A percentile compares a stretch with the other conserved stretches of the same genome.
These are phyloP conservation scores for Fragariocoptes setiger DNA, from an alignment of 1,140 invertebrate genomes.

Conservation along the genomic window DNA sequence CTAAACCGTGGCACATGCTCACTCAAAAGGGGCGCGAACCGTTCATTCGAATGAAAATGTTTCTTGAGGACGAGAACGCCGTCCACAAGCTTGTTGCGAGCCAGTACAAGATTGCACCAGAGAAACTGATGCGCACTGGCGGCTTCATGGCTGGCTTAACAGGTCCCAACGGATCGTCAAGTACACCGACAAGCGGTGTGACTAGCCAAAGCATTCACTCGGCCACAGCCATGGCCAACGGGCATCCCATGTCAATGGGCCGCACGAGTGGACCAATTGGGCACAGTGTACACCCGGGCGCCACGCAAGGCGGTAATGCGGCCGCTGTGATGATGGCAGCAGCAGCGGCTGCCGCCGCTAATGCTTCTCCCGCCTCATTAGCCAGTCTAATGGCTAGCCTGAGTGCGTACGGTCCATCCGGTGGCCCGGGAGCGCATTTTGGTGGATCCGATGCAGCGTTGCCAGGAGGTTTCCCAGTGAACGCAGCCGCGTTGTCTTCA, in stretches of 20 bases:
- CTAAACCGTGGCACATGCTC: constrained; percentile 88
- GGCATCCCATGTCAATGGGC: not conserved
- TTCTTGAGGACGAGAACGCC: constrained; percentile 79
- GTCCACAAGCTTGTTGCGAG: constrained; percentile 80
- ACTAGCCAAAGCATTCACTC: not conserved
- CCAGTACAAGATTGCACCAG: constrained; percentile 86
- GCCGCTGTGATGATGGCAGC: not conserved
- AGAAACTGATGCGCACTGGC: constrained; percentile 72
- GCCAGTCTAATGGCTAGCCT: no score
- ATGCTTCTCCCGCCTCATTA: no score
- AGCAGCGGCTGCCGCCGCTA: no score
- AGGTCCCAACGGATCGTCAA: constrained; percentile 3
- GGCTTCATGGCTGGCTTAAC: constrained; percentile 32
- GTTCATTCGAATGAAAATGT: constrained; percentile 94
- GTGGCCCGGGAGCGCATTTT: no score
- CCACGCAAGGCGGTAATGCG: not conserved
- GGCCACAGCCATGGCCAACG: constrained; percentile 2
- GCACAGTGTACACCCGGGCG: no score
- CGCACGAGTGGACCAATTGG: not conserved
- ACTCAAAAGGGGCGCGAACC: constrained; percentile 86
- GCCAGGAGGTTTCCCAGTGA: no score
- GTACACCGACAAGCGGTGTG: constrained; percentile 1
- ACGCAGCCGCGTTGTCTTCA: no score
- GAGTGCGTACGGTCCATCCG: no score
- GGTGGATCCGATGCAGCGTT: no score